These are phyloP conservation scores for Zaprionus ghesquierei DNA, from an alignment of 1,140 invertebrate genomes.

Conservation along the genomic window DNA sequence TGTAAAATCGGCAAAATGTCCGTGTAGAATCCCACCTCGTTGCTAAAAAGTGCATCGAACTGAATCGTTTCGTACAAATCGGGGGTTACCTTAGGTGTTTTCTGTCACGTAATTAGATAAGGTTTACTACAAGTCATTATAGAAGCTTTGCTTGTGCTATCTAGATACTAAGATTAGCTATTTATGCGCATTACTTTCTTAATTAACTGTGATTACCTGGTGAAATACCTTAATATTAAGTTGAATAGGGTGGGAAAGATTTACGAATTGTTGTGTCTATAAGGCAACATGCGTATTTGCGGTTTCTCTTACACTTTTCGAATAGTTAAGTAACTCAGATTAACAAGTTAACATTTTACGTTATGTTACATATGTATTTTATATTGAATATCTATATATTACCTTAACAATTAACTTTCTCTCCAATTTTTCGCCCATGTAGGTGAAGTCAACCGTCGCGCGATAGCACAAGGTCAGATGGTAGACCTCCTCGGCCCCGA, in stretches of 20 bases:
- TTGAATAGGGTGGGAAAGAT: not conserved
- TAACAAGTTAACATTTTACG: too few species aligned
- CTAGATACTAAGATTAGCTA: not conserved
- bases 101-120: slow-evolving; percentile 39
- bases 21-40: slow-evolving; percentile 68
- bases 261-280: too few species aligned
- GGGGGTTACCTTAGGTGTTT: slow-evolving; percentile 58
- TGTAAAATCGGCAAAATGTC: slow-evolving; percentile 62
- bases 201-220: not conserved
- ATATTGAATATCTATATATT: not conserved
- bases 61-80: slow-evolving; percentile 43
- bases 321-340: too few species aligned
- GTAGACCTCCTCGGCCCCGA: slow-evolving; percentile 64
- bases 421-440: slow-evolving; percentile 14
- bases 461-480: slow-evolving; percentile 72
- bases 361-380: too few species aligned
- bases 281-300: too few species aligned
- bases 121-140: not conserved
- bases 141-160: not conserved
- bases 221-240: slow-evolving; percentile 3
- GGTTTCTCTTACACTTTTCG: too few species aligned
- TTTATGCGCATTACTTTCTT: not conserved
- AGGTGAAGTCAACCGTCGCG: slow-evolving; percentile 45
- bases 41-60: slow-evolving; percentile 59
- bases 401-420: slow-evolving; percentile 69